Base-by-base conservation (phyloP, 2,113 vertebrate genomes). In the Nibea albiflora region DNA sequence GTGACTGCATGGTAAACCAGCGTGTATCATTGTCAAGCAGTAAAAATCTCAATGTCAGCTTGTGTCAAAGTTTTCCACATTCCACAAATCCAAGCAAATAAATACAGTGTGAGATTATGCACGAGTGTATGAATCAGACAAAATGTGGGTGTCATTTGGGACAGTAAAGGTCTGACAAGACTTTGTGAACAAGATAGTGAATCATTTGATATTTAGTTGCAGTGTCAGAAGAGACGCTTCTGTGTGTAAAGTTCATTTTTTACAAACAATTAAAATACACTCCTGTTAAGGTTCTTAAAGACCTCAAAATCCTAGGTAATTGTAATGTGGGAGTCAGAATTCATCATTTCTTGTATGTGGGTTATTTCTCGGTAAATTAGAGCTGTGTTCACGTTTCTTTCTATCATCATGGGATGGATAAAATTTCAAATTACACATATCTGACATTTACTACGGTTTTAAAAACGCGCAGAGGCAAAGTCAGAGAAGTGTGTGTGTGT, bases 171-270 rank as follows among this genome's bases (percentile, higher is more conserved):
- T 90, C 86, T 70, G 46, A 86, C 42, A 72, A 66, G 80, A 81
- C 81, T 82, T 90, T 66, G 73, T 85, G 74, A 80, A 78, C 17
- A 10, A 88, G 64, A 83, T 19, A 76, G 71, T 91, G 78, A 90
- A 80, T 92, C 85, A 88, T 88, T 69, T 86, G 83, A 76, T 83
- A 87, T 87, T 90, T 82, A 49, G 68, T 84, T 56, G 16, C 11
- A 0, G 69, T 78, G 69, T 73, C 57, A 82, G 56, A 75, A 31
- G 54, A 78, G 5, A 80, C 26, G 54, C 70, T 24, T 74, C 28
- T 16, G 31, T 44, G 24, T 84, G 9, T 62, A 71, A 84, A 87
- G 80, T 79, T 88, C 56, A 79, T 56, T 52, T 50, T 79, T 78
- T 73, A 67, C 28, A 72, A 72, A 3, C 19, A n/a, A 35, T 64